phyloP scores from a whole-genome alignment of 1,140 invertebrate species.

The Euglossa dilemma region DNA sequence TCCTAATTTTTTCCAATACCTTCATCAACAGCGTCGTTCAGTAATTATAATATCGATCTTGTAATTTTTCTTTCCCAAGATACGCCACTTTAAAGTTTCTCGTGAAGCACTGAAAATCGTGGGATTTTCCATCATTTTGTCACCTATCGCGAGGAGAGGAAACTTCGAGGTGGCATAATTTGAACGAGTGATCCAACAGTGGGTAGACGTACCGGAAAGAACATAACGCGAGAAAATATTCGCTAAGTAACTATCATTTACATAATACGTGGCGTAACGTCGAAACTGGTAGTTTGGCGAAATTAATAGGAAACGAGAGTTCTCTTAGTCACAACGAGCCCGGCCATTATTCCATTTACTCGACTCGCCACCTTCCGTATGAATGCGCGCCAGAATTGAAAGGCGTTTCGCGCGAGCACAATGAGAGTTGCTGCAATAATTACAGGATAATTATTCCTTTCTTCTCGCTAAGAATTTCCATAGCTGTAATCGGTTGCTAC shows the following conservation, averaged over 20 bases:
- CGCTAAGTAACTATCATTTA: not conserved
- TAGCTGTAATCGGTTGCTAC: constrained; percentile 34
- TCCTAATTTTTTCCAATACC: too few species aligned
- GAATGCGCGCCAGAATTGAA: constrained; percentile 17
- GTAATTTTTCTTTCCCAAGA: too few species aligned
- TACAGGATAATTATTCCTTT: constrained; percentile 66
- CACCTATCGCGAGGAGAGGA: not conserved
- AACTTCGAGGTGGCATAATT: not conserved
- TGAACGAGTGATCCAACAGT: not conserved
- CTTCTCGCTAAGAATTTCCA: constrained; percentile 53
- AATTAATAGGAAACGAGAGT: constrained; percentile 43
- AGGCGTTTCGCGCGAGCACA: constrained; percentile 22
- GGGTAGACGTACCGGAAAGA: not conserved
- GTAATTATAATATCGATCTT: too few species aligned
- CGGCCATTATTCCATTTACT: constrained; percentile 42
- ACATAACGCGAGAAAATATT: not conserved
- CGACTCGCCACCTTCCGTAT: constrained; percentile 23
- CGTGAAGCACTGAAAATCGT: too few species aligned
- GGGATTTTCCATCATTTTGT: too few species aligned
- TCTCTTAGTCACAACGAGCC: not conserved
- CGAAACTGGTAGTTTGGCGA: constrained; percentile 3
- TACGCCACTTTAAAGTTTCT: too few species aligned
- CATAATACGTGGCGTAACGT: constrained; percentile 10
- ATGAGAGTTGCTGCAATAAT: constrained; percentile 54
- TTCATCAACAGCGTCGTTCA: too few species aligned